Conservation (phyloP, 1,140 invertebrate genomes). For the Bombus ignitus region DNA sequence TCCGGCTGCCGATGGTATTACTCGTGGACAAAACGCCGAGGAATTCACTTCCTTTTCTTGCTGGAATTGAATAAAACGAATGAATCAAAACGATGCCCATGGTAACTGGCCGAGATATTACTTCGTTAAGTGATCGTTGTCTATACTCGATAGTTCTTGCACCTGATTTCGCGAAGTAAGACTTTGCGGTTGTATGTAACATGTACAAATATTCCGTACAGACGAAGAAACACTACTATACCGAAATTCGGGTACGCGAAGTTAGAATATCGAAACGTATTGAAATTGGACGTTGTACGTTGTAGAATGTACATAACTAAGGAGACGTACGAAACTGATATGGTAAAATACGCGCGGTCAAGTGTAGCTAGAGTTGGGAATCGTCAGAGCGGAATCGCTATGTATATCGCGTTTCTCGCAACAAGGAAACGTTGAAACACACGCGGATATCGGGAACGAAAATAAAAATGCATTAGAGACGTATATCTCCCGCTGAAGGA, state of each 20-base stretch:
- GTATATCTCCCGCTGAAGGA: not conserved
- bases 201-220: too few species aligned
- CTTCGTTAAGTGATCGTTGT: too few species aligned
- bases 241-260: not conserved
- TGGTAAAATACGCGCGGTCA: slow-evolving; percentile 23
- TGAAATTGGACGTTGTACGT: not conserved
- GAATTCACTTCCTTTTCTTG: not conserved
- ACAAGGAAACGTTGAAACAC: not conserved
- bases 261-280: not conserved
- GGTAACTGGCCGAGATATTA: not conserved
- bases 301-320: not conserved
- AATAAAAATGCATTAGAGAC: slow-evolving; percentile 39
- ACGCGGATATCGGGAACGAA: not conserved
- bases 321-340: slow-evolving; percentile 1
- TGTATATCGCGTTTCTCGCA: slow-evolving; percentile 10
- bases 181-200: too few species aligned
- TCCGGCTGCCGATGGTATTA: not conserved
- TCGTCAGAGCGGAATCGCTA: slow-evolving; percentile 7
- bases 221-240: not conserved
- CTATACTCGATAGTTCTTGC: too few species aligned
- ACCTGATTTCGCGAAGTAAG: too few species aligned
- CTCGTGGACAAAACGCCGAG: not conserved
- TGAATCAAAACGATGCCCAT: not conserved
- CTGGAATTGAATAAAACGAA: not conserved
- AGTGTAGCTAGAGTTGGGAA: slow-evolving; percentile 3